These are phyloP conservation scores for Gadopsis marmoratus DNA, from an alignment of 2,797 vertebrate genomes.

Conservation along the genomic window DNA sequence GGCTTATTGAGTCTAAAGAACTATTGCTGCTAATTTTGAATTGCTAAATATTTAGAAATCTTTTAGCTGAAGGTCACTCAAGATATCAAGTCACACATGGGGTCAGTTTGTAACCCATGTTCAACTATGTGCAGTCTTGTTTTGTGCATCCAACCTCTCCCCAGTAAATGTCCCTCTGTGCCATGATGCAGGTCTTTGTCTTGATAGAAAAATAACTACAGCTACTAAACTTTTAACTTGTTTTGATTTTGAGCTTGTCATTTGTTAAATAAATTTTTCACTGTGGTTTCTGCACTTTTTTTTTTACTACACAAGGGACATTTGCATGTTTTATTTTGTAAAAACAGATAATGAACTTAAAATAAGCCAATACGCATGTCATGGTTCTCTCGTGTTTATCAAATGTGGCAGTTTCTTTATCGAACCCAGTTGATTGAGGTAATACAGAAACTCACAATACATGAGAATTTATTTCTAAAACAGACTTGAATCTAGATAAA, in stretches of 20 bases:
- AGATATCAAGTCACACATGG: slow-evolving; percentile 27
- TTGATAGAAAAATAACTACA: slow-evolving; percentile 62
- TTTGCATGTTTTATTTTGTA: not conserved
- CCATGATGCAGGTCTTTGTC: slow-evolving; percentile 68
- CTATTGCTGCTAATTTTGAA: slow-evolving; percentile 79
- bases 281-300: slow-evolving; percentile 34
- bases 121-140: slow-evolving; percentile 39
- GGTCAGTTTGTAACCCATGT: slow-evolving; percentile 51
- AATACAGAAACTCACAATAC: slow-evolving; percentile 65
- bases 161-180: slow-evolving; percentile 60
- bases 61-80: slow-evolving; percentile 55
- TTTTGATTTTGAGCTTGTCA: slow-evolving; percentile 73
- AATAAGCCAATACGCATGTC: slow-evolving; percentile 8
- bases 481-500: slow-evolving; percentile 78
- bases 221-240: slow-evolving; percentile 77
- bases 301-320: slow-evolving; percentile 29
- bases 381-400: slow-evolving; percentile 36
- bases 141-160: slow-evolving; percentile 43
- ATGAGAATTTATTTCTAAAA: slow-evolving; percentile 82
- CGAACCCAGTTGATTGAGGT: slow-evolving; percentile 29
- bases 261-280: slow-evolving; percentile 69
- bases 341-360: not conserved
- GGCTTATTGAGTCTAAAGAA: slow-evolving; percentile 52
- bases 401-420: slow-evolving; percentile 31
- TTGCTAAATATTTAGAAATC: slow-evolving; percentile 46